Conservation (phyloP, 2,113 vertebrate genomes). For the Oxygymnocypris stewartii region DNA sequence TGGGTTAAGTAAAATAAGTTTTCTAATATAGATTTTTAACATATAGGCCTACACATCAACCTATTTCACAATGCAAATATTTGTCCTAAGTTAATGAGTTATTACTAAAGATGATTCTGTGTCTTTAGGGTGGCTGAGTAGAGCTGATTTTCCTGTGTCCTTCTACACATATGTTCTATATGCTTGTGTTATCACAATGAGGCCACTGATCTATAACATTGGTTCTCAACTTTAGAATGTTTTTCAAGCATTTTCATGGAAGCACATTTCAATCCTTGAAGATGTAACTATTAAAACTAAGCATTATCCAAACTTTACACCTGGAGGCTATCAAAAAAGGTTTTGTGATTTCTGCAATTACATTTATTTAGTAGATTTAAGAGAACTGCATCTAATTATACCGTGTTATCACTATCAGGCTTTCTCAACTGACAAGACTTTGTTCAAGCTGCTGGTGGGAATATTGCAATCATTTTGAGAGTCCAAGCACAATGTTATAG, state of each 20-base stretch:
- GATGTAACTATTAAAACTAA: neutral
- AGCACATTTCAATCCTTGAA: neutral
- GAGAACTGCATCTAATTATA: neutral
- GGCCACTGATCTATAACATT: neutral
- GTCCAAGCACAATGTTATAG: neutral
- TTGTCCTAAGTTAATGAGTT: neutral
- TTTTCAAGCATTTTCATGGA: neutral
- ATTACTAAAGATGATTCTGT: neutral
- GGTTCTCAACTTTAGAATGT: no score
- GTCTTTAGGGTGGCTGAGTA: neutral
- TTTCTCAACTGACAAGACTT: neutral
- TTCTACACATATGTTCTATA: neutral
- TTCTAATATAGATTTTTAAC: neutral
- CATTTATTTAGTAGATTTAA: neutral
- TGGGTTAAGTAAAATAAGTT: neutral
- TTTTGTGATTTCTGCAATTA: neutral
- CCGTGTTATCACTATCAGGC: neutral
- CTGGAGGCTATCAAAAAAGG: neutral
- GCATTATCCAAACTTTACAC: neutral
- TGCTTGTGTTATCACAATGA: neutral
- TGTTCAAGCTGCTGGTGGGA: neutral
- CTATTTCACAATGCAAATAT: neutral
- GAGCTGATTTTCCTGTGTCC: neutral
- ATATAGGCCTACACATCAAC: neutral
- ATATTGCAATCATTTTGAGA: neutral